Evolutionary conservation across 2,113 vertebrate species (phyloP), one percentile per base, ranked within the genome.

Genomic region (Chitala chitala): DNA sequence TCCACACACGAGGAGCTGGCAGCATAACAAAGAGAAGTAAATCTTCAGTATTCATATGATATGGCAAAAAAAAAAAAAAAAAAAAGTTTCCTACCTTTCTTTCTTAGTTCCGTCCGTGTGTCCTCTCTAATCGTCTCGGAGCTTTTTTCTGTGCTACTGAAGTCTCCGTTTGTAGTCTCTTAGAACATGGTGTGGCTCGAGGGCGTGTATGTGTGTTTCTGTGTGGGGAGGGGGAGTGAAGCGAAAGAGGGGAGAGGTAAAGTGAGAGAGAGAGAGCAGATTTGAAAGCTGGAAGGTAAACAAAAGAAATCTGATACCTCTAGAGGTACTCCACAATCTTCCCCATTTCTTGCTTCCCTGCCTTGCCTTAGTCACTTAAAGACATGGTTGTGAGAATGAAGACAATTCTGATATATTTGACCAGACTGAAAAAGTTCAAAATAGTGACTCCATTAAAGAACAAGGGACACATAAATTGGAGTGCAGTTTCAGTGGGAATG

Each of bases 231-330:
- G 26, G 65, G 29, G 26, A 24, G 40, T 12, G 26, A 75, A 53
- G 50, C 33, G 64, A 71, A 80, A 38, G 78, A 71, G 78, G 74
- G 42, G 70, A 72, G 55, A 69, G 76, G 76, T 51, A 64, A 59
- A 72, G 51, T 26, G 71, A 73, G 61, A 71, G 68, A 48, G 44
- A 36, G 64, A 26, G 20, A 53, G 65, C 22, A 74, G 76, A 83
- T 78, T 75, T 44, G 71, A 82, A 81, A 80, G 69, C 55, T 46
- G 12, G 13, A 59, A 48, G 71, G 29, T 71, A 80, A 24, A 77
- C 54, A 69, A 72, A 36, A 63, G 84, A 84, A 85, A 85, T 80
- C 31, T 82, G 84, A 84, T 81, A 85, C 82, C 81, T 59, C 79
- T 75, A 75, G 70, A 72, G 78, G 78, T 80, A 75, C 76, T 82